These are phyloP conservation scores for Zaprionus capensis DNA, from an alignment of 1,140 invertebrate species.

Conservation along the genomic window DNA sequence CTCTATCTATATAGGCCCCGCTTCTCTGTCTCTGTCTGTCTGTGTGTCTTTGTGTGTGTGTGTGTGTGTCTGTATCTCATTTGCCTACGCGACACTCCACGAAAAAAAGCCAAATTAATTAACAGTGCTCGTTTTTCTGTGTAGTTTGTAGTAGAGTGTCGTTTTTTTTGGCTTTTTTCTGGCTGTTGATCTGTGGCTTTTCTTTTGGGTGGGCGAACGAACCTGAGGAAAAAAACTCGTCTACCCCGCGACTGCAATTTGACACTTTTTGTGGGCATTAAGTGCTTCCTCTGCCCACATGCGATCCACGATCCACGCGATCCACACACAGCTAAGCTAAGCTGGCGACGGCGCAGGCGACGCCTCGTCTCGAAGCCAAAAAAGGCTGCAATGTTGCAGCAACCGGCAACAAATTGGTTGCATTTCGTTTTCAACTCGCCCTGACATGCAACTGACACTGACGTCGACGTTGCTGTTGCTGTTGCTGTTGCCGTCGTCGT, in stretches of 20 bases:
- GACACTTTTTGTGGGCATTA: constrained; percentile 84
- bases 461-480: constrained; percentile 36
- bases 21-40: neutral
- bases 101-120: constrained; percentile 70
- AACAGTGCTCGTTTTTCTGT: constrained; percentile 43
- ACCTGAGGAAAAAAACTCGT: constrained; percentile 20
- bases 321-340: constrained; percentile 12
- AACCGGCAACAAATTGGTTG: constrained; percentile 79
- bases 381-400: constrained; percentile 51
- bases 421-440: constrained; percentile 67
- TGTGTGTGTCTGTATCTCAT: constrained; percentile 55
- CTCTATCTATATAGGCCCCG: constrained; percentile 20
- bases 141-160: no score
- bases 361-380: constrained; percentile 66
- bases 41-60: constrained; percentile 6
- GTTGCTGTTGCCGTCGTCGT: constrained; percentile 6
- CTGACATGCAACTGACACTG: constrained; percentile 76
- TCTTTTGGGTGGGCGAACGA: constrained; percentile 60
- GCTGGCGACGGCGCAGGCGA: constrained; percentile 43
- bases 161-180: constrained; percentile 30
- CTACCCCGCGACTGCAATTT: constrained; percentile 74
- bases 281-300: constrained; percentile 84
- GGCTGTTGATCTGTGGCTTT: constrained; percentile 11
- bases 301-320: constrained; percentile 18
- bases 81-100: constrained; percentile 61